phyloP scores from a whole-genome alignment of 1,140 invertebrate species.

The Drosophila takahashii region DNA sequence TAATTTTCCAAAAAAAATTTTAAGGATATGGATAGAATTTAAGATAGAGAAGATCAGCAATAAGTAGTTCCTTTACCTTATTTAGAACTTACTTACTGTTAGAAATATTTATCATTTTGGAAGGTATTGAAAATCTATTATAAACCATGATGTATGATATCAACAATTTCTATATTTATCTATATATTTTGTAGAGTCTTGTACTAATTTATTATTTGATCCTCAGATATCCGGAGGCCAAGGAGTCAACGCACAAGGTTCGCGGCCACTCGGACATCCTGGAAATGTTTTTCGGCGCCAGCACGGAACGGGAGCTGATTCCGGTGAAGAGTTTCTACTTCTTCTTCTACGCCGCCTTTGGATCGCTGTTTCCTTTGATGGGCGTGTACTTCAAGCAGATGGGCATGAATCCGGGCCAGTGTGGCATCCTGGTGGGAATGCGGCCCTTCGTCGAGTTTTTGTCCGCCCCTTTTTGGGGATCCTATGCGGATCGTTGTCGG shows the following conservation, averaged over 20 bases:
- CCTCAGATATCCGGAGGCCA: slow-evolving; percentile 90
- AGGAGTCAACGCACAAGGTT: slow-evolving; percentile 95
- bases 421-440: slow-evolving; percentile 95
- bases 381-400: slow-evolving; percentile 99
- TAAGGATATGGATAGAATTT: no score
- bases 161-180: no score
- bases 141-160: no score
- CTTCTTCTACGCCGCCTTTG: slow-evolving; percentile 99
- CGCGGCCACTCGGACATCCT: slow-evolving; percentile 93
- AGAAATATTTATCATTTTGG: no score
- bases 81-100: no score
- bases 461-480: slow-evolving; percentile 99
- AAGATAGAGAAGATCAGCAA: no score
- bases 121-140: no score
- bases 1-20: no score
- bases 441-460: slow-evolving; percentile 98
- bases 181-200: not conserved
- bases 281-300: slow-evolving; percentile 92
- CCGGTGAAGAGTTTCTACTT: slow-evolving; percentile 99
- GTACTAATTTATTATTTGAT: not conserved
- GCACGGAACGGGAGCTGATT: slow-evolving; percentile 94
- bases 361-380: slow-evolving; percentile 98
- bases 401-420: slow-evolving; percentile 98
- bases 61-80: no score
- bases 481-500: slow-evolving; percentile 95